Percentiles rank a stretch among this genome's conserved stretches.
Conservation (phyloP, 30 jellyfish, hydroid and myxozoan species). For the Cassiopea andromeda region DNA sequence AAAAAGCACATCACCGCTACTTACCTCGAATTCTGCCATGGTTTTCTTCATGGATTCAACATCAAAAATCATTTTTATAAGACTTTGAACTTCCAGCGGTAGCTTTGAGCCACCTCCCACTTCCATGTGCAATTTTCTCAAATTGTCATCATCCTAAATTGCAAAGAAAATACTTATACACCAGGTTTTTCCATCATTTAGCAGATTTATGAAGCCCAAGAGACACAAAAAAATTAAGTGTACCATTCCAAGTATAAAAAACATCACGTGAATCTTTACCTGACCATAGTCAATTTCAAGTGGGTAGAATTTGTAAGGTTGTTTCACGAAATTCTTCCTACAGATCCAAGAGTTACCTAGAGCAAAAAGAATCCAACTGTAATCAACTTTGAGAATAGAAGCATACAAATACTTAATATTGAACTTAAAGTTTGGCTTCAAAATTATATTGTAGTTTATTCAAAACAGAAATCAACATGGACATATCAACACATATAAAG, state of each 20-base stretch:
- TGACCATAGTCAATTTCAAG: constrained; percentile 93
- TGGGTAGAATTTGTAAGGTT: constrained; percentile 85
- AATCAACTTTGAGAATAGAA: neutral
- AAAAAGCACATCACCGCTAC: neutral
- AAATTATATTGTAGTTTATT: neutral
- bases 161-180: neutral
- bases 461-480: too few relatives aligned
- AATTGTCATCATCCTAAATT: constrained; percentile 75
- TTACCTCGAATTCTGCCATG: constrained; percentile 96
- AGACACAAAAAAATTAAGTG: neutral
- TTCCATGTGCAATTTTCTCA: constrained; percentile 44
- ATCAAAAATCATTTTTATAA: constrained; percentile 85
- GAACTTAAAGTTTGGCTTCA: neutral
- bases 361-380: neutral
- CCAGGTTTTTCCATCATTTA: too few relatives aligned
- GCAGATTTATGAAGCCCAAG: too few relatives aligned
- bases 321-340: constrained; percentile 66
- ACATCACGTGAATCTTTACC: constrained; percentile 34
- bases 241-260: neutral
- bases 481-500: too few relatives aligned
- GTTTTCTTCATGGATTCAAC: constrained; percentile 91
- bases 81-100: constrained; percentile 71
- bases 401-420: too few relatives aligned
- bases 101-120: constrained; percentile 62
- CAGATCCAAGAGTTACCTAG: constrained; percentile 62